Base-by-base conservation (phyloP, 2,888 invertebrate genomes). In the Cheilosia soror region DNA sequence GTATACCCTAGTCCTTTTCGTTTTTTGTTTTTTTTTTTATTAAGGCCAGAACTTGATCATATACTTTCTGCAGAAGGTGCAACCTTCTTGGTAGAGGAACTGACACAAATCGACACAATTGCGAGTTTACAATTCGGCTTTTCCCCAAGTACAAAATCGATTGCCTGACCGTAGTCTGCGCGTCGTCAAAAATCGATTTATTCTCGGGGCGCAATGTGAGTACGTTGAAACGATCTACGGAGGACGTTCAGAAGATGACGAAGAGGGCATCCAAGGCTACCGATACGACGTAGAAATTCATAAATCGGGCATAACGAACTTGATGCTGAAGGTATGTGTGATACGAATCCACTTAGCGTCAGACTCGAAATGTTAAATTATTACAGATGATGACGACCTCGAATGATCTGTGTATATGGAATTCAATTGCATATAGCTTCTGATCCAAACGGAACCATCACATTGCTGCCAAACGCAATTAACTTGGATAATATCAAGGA, bases 221-320 rank as follows among this genome's bases (percentile, higher is more conserved):
- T 92, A 92, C 72, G 86, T 88, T 2, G 88, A 91, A 76, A 92
- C 92, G 0, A 69, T 89, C 5, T 89, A 90, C 62, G 92, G 91
- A 2, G 78, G 78, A 40, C 20, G 20, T 20, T 63, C 88, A 0
- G 88, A 88, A 37, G 88, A 88, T 49, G 86, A 68, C 0, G 87
- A 88, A 1, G 81, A 89, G 0, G 88, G 88, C 25, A 87, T 83
- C 4, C 87, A 89, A 66, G 73, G 88, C 13, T 92, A 90, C 79
- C 89, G 91, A 7, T 91, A 90, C 42, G 92, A 92, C 83, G 79
- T 91, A 13, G 88, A 90, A 88, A 89, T 92, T 15, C 87, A 89
- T 49, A 90, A 90, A 33, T 90, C 90, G 0, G 90, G 91, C 13
- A 88, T 91, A 33, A 88, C 89, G 2, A 87, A 89, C 13, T 84